Base-by-base conservation (phyloP, 2,113 vertebrate genomes). In the Tretioscincus oriximinensis region DNA sequence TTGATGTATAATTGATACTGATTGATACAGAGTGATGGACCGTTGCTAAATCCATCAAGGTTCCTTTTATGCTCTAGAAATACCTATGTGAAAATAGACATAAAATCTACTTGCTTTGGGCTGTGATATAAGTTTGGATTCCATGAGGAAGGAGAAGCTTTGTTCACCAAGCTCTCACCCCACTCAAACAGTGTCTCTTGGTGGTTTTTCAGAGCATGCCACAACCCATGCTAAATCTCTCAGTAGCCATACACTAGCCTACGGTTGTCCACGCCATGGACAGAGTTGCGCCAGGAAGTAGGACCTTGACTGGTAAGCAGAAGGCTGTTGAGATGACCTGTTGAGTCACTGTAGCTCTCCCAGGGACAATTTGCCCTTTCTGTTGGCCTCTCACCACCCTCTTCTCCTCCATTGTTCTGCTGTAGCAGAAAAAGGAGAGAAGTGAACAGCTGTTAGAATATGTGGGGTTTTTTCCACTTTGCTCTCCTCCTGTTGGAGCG, bases 381-480 rank as follows among this genome's bases (percentile, higher is more conserved):
- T 78, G 0, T 65, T 3, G n/a, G 75, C 1, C 75, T 77, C 28
- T 79, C 72, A 82, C 20, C n/a, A 7, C 21, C 45, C 22, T 58
- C 54, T 5, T 1, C 28, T 9, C 81, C 29, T 66, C 12, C 0
- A 75, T 69, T 9, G 0, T 35, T 89, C 60, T 64, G 45, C 65
- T 80, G 14, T 66, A 60, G 20, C 71, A 83, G 41, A 73, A 78
- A 73, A 73, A 63, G 47, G 76, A 87, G 54, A 5, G 45, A n/a
- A 9, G 0, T 2, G 87, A 92, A 88, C 93, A 94, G 93, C 92
- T 93, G 93, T 89, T 88, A 47, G 22, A 49, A 41, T 41, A 47
- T 71, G 31, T 63, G 73, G 41, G 81, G 81, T 85, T 47, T 75
- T 54, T 73, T 49, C 78, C 84, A 47, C 74, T 77, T 81, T 71